A percentile compares a stretch with the other conserved stretches of the same genome.
Evolutionary conservation across 2,113 vertebrate species (phyloP).

Genomic region (Gallinago paraguaiae): DNA sequence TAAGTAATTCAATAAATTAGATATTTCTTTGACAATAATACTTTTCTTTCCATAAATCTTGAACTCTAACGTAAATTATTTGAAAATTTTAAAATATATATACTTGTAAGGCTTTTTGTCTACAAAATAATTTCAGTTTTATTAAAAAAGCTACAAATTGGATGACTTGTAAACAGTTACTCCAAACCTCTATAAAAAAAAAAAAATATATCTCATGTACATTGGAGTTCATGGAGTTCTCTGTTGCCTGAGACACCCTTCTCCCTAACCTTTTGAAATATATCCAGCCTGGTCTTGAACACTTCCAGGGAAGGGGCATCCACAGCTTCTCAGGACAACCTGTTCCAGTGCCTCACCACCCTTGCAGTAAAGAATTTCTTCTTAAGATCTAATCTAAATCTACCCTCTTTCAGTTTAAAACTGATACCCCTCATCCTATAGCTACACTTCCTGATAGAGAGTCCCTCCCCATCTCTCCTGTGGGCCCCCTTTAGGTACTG

Average conservation of each 20-base stretch:
- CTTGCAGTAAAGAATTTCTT: not conserved
- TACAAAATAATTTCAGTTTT: not conserved
- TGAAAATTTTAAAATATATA: not conserved
- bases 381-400: not conserved
- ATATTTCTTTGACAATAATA: not conserved
- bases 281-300: not conserved
- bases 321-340: not conserved
- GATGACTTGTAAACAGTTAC: not conserved
- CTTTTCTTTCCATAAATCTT: not conserved
- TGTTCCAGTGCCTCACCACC: not conserved
- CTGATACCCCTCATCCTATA: not conserved
- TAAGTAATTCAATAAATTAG: not conserved
- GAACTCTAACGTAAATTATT: not conserved
- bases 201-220: accelerated
- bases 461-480: not conserved
- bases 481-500: not conserved
- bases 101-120: not conserved
- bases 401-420: not conserved
- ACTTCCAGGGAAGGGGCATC: not conserved
- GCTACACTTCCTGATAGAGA: not conserved
- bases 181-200: not conserved
- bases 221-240: not conserved
- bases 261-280: not conserved
- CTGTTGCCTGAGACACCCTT: not conserved
- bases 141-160: not conserved